A percentile compares a stretch with the other conserved stretches of the same genome.
These are phyloP conservation scores for Dufourea novaeangliae DNA, from an alignment of 1,140 invertebrate species.

Conservation along the genomic window DNA sequence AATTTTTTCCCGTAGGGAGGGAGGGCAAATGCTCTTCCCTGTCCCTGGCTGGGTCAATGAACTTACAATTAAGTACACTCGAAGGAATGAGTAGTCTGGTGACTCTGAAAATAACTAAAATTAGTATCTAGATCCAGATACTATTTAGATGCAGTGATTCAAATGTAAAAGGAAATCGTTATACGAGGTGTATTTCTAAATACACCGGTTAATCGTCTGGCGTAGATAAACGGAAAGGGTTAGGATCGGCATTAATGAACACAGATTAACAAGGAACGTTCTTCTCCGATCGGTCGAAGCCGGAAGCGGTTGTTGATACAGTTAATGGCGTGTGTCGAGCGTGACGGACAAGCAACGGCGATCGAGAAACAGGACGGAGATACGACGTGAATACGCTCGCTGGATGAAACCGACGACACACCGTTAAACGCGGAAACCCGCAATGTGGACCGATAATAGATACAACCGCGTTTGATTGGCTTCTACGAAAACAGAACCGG, in stretches of 20 bases:
- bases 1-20: too few relatives aligned
- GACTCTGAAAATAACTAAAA: too few relatives aligned
- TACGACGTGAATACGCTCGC: slow-evolving; percentile 14
- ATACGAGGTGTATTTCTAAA: not conserved
- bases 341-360: slow-evolving; percentile 54
- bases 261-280: slow-evolving; percentile 2
- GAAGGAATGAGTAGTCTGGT: too few relatives aligned
- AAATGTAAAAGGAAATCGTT: not conserved
- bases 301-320: slow-evolving; percentile 60
- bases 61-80: too few relatives aligned
- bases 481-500: slow-evolving; percentile 71
- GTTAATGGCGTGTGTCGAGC: slow-evolving; percentile 57
- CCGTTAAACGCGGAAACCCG: slow-evolving; percentile 33
- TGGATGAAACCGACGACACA: not conserved
- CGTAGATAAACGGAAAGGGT: not conserved
- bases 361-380: slow-evolving; percentile 49
- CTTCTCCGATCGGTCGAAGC: slow-evolving; percentile 13
- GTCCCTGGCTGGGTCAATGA: too few relatives aligned
- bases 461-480: slow-evolving; percentile 60
- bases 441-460: slow-evolving; percentile 35
- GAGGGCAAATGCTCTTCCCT: too few relatives aligned
- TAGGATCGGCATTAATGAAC: slow-evolving; percentile 20
- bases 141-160: too few relatives aligned
- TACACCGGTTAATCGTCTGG: not conserved
- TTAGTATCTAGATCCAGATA: too few relatives aligned